phyloP scores from a whole-genome alignment of 92 coral and sea anemone species.

The Actinernus sp. region DNA sequence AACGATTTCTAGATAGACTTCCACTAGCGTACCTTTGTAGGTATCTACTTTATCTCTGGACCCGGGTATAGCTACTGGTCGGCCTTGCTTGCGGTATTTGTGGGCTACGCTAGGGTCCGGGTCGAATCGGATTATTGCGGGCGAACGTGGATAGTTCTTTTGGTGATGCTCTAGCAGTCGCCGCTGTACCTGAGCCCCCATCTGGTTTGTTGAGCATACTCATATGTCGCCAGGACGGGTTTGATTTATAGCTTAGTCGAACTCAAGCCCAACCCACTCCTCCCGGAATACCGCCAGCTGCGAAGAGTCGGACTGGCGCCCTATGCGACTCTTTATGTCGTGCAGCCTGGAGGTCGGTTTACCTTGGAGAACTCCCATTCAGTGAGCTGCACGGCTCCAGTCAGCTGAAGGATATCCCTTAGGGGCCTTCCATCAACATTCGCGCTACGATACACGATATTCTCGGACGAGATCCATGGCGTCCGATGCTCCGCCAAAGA shows the following conservation, averaged over 20 bases:
- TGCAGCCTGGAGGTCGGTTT: slow-evolving; percentile 6
- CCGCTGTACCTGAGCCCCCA: slow-evolving; percentile 24
- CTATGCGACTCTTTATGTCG: slow-evolving; percentile 6
- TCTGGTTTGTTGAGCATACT: slow-evolving; percentile 26
- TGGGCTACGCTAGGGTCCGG: slow-evolving; percentile 27
- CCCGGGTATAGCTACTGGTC: slow-evolving; percentile 8
- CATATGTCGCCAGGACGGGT: slow-evolving; percentile 29
- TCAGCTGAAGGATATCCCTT: too few relatives aligned
- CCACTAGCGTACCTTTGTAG: slow-evolving; percentile 3
- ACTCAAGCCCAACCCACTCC: slow-evolving; percentile 13
- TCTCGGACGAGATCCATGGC: too few relatives aligned
- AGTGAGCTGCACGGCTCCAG: slow-evolving; percentile 23
- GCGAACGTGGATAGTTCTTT: neutral
- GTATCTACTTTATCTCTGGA: neutral
- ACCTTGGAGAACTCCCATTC: slow-evolving; percentile 24
- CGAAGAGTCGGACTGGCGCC: slow-evolving; percentile 16
- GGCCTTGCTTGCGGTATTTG: slow-evolving; percentile 28
- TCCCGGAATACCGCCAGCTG: slow-evolving; percentile 19
- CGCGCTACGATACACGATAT: slow-evolving; percentile 30
- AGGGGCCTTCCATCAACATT: too few relatives aligned
- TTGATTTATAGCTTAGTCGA: slow-evolving; percentile 4
- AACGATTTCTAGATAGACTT: slow-evolving; percentile 11
- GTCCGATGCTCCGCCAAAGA: too few relatives aligned
- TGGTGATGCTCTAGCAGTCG: slow-evolving; percentile 25
- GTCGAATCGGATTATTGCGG: slow-evolving; percentile 26